Evolutionary conservation across 2,888 invertebrate species (phyloP), one percentile per base, ranked within the genome.

Genomic region (Dilophus febrilis): DNA sequence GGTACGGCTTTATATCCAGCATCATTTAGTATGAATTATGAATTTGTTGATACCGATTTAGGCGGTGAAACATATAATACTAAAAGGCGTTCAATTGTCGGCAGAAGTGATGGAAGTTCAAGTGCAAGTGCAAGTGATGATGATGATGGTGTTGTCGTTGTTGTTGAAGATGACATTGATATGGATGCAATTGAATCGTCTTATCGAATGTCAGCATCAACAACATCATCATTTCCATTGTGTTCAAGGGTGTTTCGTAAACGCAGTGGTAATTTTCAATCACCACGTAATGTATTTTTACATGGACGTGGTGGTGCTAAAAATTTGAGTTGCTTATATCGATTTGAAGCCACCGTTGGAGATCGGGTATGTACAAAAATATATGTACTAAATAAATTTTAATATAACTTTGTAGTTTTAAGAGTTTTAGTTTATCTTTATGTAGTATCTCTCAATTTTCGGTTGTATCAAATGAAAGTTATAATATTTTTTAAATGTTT

Each of bases 1-100:
- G 82, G 86, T 28, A 86, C 85, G 2, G 84, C 84, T 2, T 70
- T 86, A 12, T 83, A 84, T 51, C 85, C 82, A 4, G 74, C 79
- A 3, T 68, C 71, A 8, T 82, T 82, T 55, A 65, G 72, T 39
- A 56, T 79, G 36, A 78, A 81, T 50, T 86, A 85, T 57, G 86
- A 86, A 59, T 86, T 86, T 55, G 73, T 86, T 17, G 84, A 86
- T 54, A 85, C 85, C 3, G 67, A 78, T 31, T 68, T 83, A 44
- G 79, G 77, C 26, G 84, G 84, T 12, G 73, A 72, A 43, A 62
- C 68, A 8, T 72, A 77, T 70, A 61, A 68, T 2, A 64, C 64
- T 2, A 54, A 59, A 19, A 60, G 63, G 7, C n/a, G n/a, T n/a
- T n/a, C n/a, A n/a, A n/a, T n/a, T n/a, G n/a, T n/a, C n/a, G n/a